phyloP scores from a whole-genome alignment of 1,140 invertebrate species.

The Papilio xuthus region DNA sequence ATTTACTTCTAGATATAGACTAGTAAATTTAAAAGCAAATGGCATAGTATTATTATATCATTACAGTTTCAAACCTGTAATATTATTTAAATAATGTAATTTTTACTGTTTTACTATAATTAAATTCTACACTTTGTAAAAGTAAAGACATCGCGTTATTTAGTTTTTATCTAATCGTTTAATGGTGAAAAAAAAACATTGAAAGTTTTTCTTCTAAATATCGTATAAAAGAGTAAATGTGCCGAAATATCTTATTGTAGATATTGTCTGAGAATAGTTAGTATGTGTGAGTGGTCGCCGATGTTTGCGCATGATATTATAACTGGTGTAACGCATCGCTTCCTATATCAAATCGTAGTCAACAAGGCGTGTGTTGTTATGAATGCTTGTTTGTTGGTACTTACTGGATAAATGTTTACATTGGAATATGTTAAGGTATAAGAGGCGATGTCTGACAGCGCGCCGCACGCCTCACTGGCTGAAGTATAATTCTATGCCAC shows the following conservation, averaged over 20 bases:
- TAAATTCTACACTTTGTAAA: too few relatives aligned
- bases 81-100: too few relatives aligned
- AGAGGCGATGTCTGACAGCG: constrained; percentile 12
- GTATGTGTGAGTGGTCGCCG: constrained; percentile 26
- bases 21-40: background rate
- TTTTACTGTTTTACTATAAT: too few relatives aligned
- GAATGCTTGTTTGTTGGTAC: constrained; percentile 26
- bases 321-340: constrained; percentile 26
- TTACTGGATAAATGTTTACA: constrained; percentile 26
- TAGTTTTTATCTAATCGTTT: too few relatives aligned
- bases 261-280: constrained; percentile 1
- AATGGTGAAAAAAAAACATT: background rate
- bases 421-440: constrained; percentile 13
- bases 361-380: constrained; percentile 22
- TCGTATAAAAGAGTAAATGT: background rate
- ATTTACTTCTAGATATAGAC: background rate
- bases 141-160: too few relatives aligned
- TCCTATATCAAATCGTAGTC: constrained; percentile 30
- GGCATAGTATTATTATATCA: too few relatives aligned
- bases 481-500: background rate
- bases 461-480: constrained; percentile 18
- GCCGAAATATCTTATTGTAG: background rate
- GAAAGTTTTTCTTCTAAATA: background rate
- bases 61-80: too few relatives aligned
- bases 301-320: constrained; percentile 31